Conservation (phyloP, 2,888 invertebrate species). For the Stramonita haemastoma region DNA sequence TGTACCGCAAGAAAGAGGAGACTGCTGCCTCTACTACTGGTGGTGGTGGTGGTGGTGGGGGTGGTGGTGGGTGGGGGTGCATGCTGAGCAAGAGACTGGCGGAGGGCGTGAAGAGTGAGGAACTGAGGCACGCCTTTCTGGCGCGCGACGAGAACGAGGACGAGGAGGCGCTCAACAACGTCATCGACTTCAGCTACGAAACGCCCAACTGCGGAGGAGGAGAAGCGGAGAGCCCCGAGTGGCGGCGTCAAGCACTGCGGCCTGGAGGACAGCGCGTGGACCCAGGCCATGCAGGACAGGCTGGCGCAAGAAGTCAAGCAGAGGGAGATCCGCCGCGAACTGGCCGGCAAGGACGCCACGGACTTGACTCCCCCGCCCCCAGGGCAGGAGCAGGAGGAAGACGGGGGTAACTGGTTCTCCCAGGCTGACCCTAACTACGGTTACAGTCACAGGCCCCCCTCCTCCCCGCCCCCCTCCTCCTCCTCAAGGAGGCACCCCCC, state of each 20-base stretch:
- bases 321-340: slow-evolving; percentile 64
- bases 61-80: slow-evolving; percentile 63
- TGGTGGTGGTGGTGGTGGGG: slow-evolving; percentile 38
- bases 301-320: slow-evolving; percentile 72
- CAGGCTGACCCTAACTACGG: too few species aligned
- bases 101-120: slow-evolving; percentile 72
- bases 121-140: slow-evolving; percentile 62
- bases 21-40: background rate
- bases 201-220: slow-evolving; percentile 36
- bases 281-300: slow-evolving; percentile 66
- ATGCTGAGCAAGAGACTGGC: slow-evolving; percentile 67
- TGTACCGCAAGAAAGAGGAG: slow-evolving; percentile 40
- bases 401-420: slow-evolving; percentile 59
- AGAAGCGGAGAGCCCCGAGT: slow-evolving; percentile 30
- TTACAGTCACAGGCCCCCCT: background rate
- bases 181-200: slow-evolving; percentile 38
- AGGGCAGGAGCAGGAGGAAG: slow-evolving; percentile 43
- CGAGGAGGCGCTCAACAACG: slow-evolving; percentile 44
- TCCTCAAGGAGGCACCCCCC: background rate
- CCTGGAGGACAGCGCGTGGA: slow-evolving; percentile 66
- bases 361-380: slow-evolving; percentile 32
- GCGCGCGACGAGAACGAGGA: slow-evolving; percentile 51
- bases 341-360: slow-evolving; percentile 46
- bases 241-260: slow-evolving; percentile 47
- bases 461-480: background rate